Conservation (phyloP, 2,113 vertebrate species). For the Ptychochromis oligacanthus region DNA sequence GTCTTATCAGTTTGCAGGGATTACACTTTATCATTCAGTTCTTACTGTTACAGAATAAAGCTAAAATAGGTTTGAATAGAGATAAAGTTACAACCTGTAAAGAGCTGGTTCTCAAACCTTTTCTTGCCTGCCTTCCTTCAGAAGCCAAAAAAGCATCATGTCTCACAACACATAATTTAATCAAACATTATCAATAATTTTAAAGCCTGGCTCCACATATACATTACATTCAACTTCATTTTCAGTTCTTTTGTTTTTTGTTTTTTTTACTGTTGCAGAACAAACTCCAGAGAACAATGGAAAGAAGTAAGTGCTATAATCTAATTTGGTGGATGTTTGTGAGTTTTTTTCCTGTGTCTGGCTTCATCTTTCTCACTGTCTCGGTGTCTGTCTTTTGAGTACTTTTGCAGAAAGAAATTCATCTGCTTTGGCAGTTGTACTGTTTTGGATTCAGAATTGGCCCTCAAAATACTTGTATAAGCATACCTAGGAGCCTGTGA, state of each 20-base stretch:
- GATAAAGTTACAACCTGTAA: neutral
- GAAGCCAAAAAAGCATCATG: neutral
- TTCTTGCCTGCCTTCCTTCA: neutral
- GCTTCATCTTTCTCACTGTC: neutral
- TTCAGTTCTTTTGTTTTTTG: neutral
- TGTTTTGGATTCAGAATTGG: constrained; percentile 13
- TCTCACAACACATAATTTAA: neutral
- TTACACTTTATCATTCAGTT: neutral
- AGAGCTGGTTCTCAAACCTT: neutral
- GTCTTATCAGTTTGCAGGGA: neutral
- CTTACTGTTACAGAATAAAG: neutral
- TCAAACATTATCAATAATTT: neutral
- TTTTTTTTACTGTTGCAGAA: constrained; percentile 79
- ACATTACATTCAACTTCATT: neutral
- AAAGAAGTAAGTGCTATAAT: constrained; percentile 88
- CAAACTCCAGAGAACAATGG: constrained; percentile 83
- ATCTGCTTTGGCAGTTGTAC: neutral
- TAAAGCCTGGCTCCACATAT: neutral
- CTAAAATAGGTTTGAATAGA: neutral
- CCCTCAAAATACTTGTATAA: constrained; percentile 6
- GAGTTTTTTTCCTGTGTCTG: neutral
- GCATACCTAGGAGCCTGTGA: constrained; percentile 3
- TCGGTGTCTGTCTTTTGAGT: neutral
- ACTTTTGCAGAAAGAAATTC: neutral
- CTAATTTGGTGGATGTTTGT: constrained; percentile 11